These are phyloP conservation scores for Tipula confusa DNA, from an alignment of 2,888 invertebrate species.

Conservation along the genomic window DNA sequence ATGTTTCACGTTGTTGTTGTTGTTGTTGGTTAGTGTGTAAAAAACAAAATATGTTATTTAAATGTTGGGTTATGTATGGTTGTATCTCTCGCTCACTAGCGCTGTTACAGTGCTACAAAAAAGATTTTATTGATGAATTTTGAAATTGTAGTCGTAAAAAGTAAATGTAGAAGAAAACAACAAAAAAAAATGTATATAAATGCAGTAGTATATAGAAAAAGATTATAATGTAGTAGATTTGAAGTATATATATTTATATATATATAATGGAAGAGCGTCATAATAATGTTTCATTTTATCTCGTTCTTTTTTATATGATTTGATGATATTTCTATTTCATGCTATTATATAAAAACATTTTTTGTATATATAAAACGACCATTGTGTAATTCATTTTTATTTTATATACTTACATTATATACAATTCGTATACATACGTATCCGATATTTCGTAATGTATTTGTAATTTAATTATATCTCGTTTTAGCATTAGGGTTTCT, in stretches of 20 bases:
- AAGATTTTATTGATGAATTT: not conserved
- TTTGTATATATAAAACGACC: not conserved
- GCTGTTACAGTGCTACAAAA: not conserved
- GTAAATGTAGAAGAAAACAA: not conserved
- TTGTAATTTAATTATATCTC: slow-evolving; percentile 20
- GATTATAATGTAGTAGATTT: slow-evolving; percentile 20
- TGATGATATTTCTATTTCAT: not conserved
- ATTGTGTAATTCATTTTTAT: not conserved
- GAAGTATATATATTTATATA: not conserved
- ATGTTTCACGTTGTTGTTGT: too few species aligned
- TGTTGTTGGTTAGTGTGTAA: not conserved
- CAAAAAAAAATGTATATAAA: not conserved
- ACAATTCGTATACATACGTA: not conserved
- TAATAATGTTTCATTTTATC: not conserved
- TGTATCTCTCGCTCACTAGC: not conserved
- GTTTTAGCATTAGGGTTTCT: slow-evolving; percentile 25
- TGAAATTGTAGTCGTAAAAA: slow-evolving; percentile 25
- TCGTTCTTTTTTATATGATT: not conserved
- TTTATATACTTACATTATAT: not conserved
- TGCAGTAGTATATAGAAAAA: not conserved
- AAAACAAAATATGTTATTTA: not conserved
- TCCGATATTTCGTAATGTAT: not conserved
- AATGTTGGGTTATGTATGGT: not conserved
- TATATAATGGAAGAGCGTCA: not conserved
- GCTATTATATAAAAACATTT: not conserved